Conservation (phyloP, 2,888 invertebrate genomes). For the Halictus quadricinctus region DNA sequence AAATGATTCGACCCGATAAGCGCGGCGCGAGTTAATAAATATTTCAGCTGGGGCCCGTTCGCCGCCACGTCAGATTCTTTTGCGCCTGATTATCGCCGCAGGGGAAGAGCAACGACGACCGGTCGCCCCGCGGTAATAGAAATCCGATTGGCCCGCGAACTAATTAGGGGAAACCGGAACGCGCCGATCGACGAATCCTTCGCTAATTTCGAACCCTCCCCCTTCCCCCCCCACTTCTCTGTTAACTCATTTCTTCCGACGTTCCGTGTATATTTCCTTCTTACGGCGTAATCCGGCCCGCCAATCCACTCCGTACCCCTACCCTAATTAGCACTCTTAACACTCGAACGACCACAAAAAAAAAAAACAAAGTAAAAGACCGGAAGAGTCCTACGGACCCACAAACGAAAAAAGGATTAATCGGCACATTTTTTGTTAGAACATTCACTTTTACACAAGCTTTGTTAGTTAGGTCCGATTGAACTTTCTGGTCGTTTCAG, state of each 20-base stretch:
- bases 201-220: conserved; percentile 18
- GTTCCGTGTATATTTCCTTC: neutral
- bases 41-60: conserved; percentile 45
- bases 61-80: conserved; percentile 40
- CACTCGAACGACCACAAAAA: too few species aligned
- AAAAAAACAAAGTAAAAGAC: neutral
- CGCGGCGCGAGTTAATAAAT: conserved; percentile 63
- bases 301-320: conserved; percentile 4
- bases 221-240: neutral
- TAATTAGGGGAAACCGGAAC: conserved; percentile 33
- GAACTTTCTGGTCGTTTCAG: too few species aligned
- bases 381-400: too few species aligned
- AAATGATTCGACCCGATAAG: conserved; percentile 58
- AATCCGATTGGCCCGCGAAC: conserved; percentile 33
- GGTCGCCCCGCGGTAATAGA: conserved; percentile 14
- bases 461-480: too few species aligned
- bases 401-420: neutral
- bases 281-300: neutral
- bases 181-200: neutral
- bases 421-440: too few species aligned
- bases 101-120: neutral
- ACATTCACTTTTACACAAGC: too few species aligned
- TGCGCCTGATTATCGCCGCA: conserved; percentile 45
- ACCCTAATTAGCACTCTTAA: conserved; percentile 26
- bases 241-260: neutral